These are phyloP conservation scores for Moxostoma hubbsi DNA, from an alignment of 2,797 vertebrate species.

Conservation along the genomic window DNA sequence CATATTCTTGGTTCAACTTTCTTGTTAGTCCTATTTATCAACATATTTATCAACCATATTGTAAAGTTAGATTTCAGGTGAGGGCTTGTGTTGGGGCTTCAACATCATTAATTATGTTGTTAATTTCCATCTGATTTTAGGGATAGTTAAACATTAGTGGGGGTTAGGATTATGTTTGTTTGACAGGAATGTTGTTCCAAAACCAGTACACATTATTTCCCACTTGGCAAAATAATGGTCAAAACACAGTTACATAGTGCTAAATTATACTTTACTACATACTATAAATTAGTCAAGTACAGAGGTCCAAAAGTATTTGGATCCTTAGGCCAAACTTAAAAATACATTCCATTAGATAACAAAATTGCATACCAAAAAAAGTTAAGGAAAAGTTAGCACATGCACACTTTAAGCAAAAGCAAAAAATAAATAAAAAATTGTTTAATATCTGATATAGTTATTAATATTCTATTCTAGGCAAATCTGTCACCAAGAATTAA, in stretches of 20 bases:
- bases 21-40: background rate
- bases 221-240: background rate
- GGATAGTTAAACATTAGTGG: background rate
- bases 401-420: too few species aligned
- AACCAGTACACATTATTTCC: background rate
- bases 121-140: background rate
- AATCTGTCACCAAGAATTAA: too few species aligned
- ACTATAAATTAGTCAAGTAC: background rate
- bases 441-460: too few species aligned
- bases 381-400: too few species aligned
- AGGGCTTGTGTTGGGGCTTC: background rate
- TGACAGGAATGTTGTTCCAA: background rate
- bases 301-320: too few species aligned
- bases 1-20: background rate
- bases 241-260: background rate
- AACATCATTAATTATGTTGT: too few species aligned
- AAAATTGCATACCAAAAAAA: too few species aligned
- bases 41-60: background rate
- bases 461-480: too few species aligned
- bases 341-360: too few species aligned
- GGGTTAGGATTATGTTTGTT: background rate
- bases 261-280: background rate
- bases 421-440: too few species aligned
- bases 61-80: background rate
- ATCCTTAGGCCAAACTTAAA: too few species aligned